Conservation (phyloP, 2,888 invertebrate species). For the Latrodectus elegans region DNA sequence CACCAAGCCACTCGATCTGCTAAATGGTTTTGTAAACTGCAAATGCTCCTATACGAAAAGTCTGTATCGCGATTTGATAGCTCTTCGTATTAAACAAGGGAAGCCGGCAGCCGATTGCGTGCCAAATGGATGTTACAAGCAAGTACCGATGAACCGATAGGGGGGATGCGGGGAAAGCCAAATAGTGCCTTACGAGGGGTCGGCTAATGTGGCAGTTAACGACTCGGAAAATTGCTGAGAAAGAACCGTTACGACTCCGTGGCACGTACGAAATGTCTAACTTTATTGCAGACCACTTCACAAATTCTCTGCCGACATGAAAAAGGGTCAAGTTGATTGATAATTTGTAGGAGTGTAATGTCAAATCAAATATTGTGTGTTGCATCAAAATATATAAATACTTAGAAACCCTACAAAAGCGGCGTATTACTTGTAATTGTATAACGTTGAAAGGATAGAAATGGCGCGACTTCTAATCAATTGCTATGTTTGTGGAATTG, state of each 20-base stretch:
- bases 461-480: too few relatives aligned
- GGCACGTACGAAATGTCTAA: neutral
- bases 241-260: constrained; percentile 3
- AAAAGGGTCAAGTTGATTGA: neutral
- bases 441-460: too few relatives aligned
- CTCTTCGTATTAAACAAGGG: too few relatives aligned
- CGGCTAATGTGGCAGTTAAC: constrained; percentile 24
- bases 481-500: too few relatives aligned
- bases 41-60: too few relatives aligned
- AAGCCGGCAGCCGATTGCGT: neutral
- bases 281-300: neutral
- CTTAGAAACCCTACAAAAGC: too few relatives aligned
- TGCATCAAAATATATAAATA: too few relatives aligned
- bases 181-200: neutral
- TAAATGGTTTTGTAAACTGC: too few relatives aligned
- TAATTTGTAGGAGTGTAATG: neutral
- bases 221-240: constrained; percentile 24
- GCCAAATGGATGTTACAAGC: constrained; percentile 16
- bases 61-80: too few relatives aligned
- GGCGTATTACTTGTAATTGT: too few relatives aligned
- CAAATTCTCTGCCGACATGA: neutral
- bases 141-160: constrained; percentile 1
- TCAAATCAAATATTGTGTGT: too few relatives aligned
- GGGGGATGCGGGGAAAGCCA: neutral
- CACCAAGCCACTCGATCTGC: too few relatives aligned